Conservation (phyloP, 2,797 vertebrate species). For the Sebastolobus alascanus region DNA sequence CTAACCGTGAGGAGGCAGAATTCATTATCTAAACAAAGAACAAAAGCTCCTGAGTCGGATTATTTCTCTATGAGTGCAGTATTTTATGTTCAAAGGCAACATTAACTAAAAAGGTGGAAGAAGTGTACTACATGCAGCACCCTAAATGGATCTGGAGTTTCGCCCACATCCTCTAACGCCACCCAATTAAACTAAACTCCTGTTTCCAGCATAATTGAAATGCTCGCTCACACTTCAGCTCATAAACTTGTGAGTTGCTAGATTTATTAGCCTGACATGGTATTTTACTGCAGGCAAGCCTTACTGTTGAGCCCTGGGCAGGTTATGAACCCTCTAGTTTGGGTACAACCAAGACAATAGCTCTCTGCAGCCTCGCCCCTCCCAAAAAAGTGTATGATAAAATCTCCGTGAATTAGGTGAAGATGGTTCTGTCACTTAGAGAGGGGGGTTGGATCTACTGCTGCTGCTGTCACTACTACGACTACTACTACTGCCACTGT, state of each 20-base stretch:
- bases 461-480: background rate
- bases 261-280: too few relatives aligned
- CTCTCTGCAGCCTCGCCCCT: background rate
- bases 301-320: background rate
- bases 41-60: background rate
- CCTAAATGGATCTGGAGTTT: background rate
- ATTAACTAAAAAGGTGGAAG: background rate
- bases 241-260: too few relatives aligned
- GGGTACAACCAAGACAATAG: background rate
- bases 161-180: too few relatives aligned
- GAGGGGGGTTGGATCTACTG: background rate
- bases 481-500: background rate
- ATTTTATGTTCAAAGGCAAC: conserved; percentile 4
- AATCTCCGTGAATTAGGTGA: background rate
- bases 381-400: background rate
- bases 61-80: background rate
- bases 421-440: background rate
- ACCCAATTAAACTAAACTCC: too few relatives aligned
- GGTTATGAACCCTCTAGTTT: background rate
- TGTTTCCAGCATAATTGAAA: too few relatives aligned
- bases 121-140: background rate
- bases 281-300: too few relatives aligned
- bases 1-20: background rate
- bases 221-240: too few relatives aligned
- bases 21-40: conserved; percentile 10